phyloP scores from a whole-genome alignment of 2,797 vertebrate species.

The Anas georgica region DNA sequence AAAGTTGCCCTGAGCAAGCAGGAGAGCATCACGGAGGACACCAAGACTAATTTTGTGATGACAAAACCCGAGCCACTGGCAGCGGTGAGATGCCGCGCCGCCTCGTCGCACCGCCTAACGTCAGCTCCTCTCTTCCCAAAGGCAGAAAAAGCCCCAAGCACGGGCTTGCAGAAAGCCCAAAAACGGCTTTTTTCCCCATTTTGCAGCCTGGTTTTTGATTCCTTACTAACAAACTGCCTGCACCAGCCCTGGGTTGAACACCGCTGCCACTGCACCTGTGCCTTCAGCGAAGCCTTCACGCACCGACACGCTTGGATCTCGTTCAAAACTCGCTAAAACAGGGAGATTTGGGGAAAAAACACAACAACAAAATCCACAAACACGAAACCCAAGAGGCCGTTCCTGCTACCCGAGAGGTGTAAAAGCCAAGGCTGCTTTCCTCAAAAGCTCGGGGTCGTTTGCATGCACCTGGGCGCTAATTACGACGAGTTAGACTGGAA shows the following conservation, averaged over 20 bases:
- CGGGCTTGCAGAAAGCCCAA: background rate
- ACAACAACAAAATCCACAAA: too few species aligned
- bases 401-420: too few species aligned
- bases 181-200: background rate
- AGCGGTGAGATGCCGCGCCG: rapidly evolving
- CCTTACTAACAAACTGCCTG: rapidly evolving
- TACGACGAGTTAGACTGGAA: background rate
- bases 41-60: too few species aligned
- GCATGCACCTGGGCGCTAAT: background rate
- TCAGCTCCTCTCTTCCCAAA: background rate
- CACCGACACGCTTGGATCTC: too few species aligned
- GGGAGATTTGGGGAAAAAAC: background rate
- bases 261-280: background rate
- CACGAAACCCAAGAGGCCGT: rapidly evolving
- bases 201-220: background rate
- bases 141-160: too few species aligned
- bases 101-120: rapidly evolving
- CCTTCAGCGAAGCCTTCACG: background rate
- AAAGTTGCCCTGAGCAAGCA: too few species aligned
- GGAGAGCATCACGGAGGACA: too few species aligned
- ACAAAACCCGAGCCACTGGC: background rate
- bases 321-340: too few species aligned
- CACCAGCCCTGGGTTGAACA: too few species aligned
- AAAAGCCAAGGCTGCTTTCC: too few species aligned
- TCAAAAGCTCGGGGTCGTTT: background rate